These are phyloP conservation scores for Prochilodus magdalenae DNA, from an alignment of 2,113 vertebrate genomes.

Conservation along the genomic window DNA sequence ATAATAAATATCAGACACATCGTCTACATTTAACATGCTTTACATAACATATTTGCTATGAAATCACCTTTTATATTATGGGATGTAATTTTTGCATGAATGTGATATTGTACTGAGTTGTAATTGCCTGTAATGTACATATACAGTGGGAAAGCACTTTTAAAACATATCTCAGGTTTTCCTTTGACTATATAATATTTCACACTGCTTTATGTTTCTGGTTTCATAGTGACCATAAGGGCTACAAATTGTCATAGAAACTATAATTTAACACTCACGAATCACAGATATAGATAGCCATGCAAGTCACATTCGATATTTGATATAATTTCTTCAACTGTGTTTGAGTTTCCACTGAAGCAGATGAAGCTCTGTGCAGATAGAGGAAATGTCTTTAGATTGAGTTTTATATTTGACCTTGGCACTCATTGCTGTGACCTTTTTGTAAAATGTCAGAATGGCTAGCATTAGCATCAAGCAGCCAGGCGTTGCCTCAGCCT, in stretches of 20 bases:
- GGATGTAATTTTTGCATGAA: not conserved
- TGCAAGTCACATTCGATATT: no score
- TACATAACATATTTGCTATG: not conserved
- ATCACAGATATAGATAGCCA: not conserved
- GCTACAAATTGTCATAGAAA: not conserved
- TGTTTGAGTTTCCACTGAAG: not conserved
- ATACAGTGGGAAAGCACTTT: not conserved
- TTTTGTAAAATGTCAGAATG: not conserved
- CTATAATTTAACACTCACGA: not conserved
- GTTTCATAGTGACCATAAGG: not conserved
- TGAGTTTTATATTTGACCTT: constrained; percentile 28
- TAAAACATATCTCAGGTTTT: not conserved
- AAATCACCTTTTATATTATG: not conserved
- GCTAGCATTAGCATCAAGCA: constrained; percentile 2
- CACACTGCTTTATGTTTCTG: not conserved
- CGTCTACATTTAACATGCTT: no score
- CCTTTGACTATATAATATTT: not conserved
- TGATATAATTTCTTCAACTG: no score
- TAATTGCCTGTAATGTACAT: not conserved
- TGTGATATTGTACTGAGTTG: not conserved
- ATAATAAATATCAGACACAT: no score
- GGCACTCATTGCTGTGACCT: constrained; percentile 30
- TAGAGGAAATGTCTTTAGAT: constrained; percentile 14
- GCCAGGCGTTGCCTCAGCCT: not conserved
- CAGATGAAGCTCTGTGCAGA: constrained; percentile 22